Base-by-base conservation (phyloP, 1,140 invertebrate species). In the Ips nitidus region DNA sequence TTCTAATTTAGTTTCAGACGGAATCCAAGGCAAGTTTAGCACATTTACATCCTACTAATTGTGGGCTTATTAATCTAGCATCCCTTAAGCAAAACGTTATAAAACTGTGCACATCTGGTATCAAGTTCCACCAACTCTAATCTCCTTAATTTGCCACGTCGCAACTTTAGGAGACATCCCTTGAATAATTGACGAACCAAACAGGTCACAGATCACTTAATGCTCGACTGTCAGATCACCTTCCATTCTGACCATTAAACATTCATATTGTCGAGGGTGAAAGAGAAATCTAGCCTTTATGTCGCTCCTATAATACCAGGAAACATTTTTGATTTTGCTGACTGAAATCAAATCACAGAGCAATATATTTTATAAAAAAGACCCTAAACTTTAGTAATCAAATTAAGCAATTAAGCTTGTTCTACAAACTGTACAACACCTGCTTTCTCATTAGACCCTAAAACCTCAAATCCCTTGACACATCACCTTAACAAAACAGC, bases 401-500 rank as follows among this genome's bases (percentile, higher is more conserved):
- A 22, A 22, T 22, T 22, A 22, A 22, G 22, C 22, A 22, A 22
- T 22, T 22, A 22, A 22, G 22, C 22, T 22, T 22, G 22, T 22
- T 22, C 22, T 22, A 22, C 22, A 22, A 22, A 22, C 22, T 22
- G 22, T 22, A 22, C 22, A 22, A 22, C 22, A 22, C 22, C 22
- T 22, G 22, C 22, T 22, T 22, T 22, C 22, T 22, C 22, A 22
- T 22, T 22, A 22, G 22, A 22, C 22, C 41, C 38, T 41, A 7
- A 40, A 39, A 41, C 60, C 36, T n/a, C 60, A 62, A 8, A 65
- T 65, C 62, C 62, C 62, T 65, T 65, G 62, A 65, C 62, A 56
- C 52, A 55, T 53, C 52, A 56, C 62, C 62, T 65, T 65, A 55
- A 55, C 52, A 65, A 65, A 65, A 65, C 52, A 65, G 52, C 52